phyloP scores from a whole-genome alignment of 2,888 invertebrate genomes.

The Epinotia demarniana region DNA sequence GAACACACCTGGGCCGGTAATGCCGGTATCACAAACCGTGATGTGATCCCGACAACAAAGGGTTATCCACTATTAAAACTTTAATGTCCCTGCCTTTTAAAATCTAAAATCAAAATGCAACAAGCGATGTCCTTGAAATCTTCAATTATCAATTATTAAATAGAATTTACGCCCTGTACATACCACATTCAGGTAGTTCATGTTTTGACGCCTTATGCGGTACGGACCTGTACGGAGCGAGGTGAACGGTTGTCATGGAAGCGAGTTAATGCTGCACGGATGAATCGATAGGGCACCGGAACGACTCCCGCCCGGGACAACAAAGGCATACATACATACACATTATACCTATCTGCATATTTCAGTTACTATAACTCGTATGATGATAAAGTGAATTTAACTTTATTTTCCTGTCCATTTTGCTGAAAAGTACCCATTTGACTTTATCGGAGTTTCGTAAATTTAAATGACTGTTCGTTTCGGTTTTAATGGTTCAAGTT shows the following conservation, averaged over 20 bases:
- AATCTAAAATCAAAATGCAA: no score
- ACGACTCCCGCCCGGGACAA: slow-evolving; percentile 36
- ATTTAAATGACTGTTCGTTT: no score
- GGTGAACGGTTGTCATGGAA: slow-evolving; percentile 41
- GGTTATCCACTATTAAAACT: no score
- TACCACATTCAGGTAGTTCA: neutral
- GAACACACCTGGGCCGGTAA: neutral
- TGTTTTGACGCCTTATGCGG: slow-evolving; percentile 6
- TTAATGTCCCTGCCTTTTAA: neutral
- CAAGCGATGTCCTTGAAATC: no score
- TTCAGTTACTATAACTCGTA: neutral
- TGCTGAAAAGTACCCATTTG: no score
- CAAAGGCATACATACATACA: slow-evolving; percentile 6
- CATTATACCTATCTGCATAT: slow-evolving; percentile 10
- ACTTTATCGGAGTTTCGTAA: no score
- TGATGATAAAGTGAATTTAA: no score
- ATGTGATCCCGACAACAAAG: no score
- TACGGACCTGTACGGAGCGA: slow-evolving; percentile 2
- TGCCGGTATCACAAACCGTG: neutral
- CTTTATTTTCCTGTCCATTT: no score
- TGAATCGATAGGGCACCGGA: slow-evolving; percentile 43
- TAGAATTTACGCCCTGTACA: no score
- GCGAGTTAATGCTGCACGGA: slow-evolving; percentile 22
- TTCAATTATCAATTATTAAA: no score
- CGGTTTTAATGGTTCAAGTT: no score